Base-by-base conservation (phyloP, 2,888 invertebrate species). In the Ectropis crepuscularia region DNA sequence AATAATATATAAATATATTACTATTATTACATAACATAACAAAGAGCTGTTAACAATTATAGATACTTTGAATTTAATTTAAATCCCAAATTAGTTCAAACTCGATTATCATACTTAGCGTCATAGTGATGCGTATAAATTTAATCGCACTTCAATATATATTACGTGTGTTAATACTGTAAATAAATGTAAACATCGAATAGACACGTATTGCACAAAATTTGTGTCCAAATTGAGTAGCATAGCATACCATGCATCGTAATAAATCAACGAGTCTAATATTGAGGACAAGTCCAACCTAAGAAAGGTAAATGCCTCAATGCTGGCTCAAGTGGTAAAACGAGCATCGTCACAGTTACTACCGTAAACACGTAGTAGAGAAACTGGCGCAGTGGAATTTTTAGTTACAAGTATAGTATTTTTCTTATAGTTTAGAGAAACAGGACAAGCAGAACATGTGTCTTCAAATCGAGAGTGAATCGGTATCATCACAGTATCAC, bases 241-340 rank as follows among this genome's bases (percentile, higher is more conserved):
- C 86, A 88, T 74, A 69, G 80, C 86, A 88, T 87, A 86, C 85
- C 83, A 79, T 85, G 82, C 85, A 87, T 88, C 85, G 84, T 81
- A 84, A 88, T 90, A 89, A 90, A 89, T 90, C 87, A 89, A 86
- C 84, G 86, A 84, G 84, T 87, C 85, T 81, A 87, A 85, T 86
- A 90, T 89, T 90, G 90, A 89, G 91, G 89, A 90, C 92, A 91
- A 85, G 84, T 83, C 82, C 83, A 85, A 89, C 87, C 90, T 89
- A 90, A 88, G 90, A 90, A 90, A 90, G 90, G 90, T 89, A 90
- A 90, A 90, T 88, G 86, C 89, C 81, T 90, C 88, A 90, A 90
- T 89, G 89, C 84, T 88, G 83, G 84, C 76, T 76, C 58, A 43
- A 38, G 63, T 68, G 46, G 80, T 79, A 80, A 72, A 75, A 77